phyloP scores from a whole-genome alignment of 2,888 invertebrate species.

The Drosophila parthenogenetica region DNA sequence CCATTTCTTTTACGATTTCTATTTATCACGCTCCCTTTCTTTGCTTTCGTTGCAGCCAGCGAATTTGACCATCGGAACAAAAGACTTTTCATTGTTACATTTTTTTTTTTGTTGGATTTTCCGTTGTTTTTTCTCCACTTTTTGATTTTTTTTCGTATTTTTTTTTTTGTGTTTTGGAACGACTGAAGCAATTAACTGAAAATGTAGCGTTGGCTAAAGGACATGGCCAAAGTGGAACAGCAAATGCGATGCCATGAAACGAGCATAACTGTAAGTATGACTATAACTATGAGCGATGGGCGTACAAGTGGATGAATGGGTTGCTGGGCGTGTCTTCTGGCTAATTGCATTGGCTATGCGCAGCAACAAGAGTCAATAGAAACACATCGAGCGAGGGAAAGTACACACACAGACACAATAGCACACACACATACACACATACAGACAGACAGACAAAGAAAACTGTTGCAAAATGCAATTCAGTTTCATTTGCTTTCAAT shows the following conservation, averaged over 20 bases:
- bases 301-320: conserved; percentile 6
- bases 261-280: conserved; percentile 74
- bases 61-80: conserved; percentile 62
- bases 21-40: conserved; percentile 26
- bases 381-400: conserved; percentile 16
- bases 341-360: conserved; percentile 67
- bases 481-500: conserved; percentile 74
- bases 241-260: conserved; percentile 75
- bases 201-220: conserved; percentile 73
- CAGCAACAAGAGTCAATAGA: conserved; percentile 55
- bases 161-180: conserved; percentile 46
- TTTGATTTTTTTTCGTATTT: conserved; percentile 4
- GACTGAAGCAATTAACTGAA: conserved; percentile 77
- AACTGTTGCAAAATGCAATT: conserved; percentile 45
- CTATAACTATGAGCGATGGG: conserved; percentile 8
- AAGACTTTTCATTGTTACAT: conserved; percentile 43
- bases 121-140: background rate
- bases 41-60: conserved; percentile 54
- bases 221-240: conserved; percentile 77
- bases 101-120: conserved; percentile 17
- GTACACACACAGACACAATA: background rate
- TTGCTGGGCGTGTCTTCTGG: conserved; percentile 42
- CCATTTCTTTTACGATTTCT: conserved; percentile 7
- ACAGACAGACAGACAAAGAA: background rate
- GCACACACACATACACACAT: conserved; percentile 1